Conservation (phyloP, 2,113 vertebrate species). For the Cynocephalus volans region DNA sequence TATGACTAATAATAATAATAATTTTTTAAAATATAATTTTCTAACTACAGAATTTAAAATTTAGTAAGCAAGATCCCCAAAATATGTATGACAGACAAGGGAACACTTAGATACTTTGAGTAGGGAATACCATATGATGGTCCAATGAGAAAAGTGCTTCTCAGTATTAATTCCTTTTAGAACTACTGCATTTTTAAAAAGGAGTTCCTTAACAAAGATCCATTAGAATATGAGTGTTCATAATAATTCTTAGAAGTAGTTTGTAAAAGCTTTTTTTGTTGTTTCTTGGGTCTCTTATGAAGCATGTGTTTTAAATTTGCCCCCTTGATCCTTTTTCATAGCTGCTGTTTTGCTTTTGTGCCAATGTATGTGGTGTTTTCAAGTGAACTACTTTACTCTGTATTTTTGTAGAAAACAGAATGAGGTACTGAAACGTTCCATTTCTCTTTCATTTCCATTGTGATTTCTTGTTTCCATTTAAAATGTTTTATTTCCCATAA, state of each 20-base stretch:
- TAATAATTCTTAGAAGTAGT: slow-evolving; percentile 7
- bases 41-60: background rate
- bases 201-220: background rate
- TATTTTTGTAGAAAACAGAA: slow-evolving; percentile 42
- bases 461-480: slow-evolving; percentile 42
- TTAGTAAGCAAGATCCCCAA: background rate
- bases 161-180: background rate
- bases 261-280: background rate
- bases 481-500: background rate
- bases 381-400: slow-evolving; percentile 12
- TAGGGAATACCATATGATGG: background rate
- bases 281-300: background rate
- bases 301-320: slow-evolving; percentile 49
- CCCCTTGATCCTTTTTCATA: background rate
- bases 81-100: background rate
- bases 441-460: slow-evolving; percentile 45
- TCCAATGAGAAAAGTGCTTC: background rate
- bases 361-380: slow-evolving; percentile 2
- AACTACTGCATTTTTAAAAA: background rate
- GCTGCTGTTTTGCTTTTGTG: background rate
- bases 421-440: background rate
- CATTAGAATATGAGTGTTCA: background rate
- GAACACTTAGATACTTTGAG: background rate
- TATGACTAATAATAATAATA: too few species aligned
- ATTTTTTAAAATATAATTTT: slow-evolving; percentile 20